phyloP scores from a whole-genome alignment of 2,888 invertebrate species.

The Mellilla xanthometata region DNA sequence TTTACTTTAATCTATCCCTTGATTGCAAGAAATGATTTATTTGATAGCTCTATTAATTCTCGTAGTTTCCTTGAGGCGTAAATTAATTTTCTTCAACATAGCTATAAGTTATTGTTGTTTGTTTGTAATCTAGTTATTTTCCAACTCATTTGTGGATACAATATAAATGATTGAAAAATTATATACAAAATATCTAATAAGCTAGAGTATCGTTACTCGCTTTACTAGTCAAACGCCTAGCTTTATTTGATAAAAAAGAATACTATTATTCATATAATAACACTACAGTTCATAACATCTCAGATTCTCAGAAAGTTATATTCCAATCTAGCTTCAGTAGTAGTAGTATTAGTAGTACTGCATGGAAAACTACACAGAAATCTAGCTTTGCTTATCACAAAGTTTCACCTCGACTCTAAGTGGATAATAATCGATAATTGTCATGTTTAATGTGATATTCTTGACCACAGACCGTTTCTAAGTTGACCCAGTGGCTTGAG shows the following conservation, averaged over 20 bases:
- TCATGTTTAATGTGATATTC: conserved; percentile 54
- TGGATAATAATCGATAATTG: conserved; percentile 67
- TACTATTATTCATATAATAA: no score
- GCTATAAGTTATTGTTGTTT: not conserved
- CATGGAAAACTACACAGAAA: conserved; percentile 34
- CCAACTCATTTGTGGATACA: conserved; percentile 9
- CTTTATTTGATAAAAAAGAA: no score
- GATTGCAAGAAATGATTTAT: conserved; percentile 1
- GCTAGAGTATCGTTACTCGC: no score
- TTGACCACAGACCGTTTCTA: conserved; percentile 47
- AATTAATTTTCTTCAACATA: not conserved
- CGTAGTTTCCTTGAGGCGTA: conserved; percentile 3
- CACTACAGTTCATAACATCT: not conserved
- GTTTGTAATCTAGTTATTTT: conserved; percentile 5
- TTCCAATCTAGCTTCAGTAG: conserved; percentile 2
- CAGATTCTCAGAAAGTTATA: conserved; percentile 24
- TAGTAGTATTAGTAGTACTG: no score
- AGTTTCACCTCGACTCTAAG: conserved; percentile 52
- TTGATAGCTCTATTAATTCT: conserved; percentile 4
- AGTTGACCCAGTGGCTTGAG: conserved; percentile 55
- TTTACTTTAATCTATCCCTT: conserved; percentile 1
- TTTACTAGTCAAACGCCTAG: no score
- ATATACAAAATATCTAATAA: no score
- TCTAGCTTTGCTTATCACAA: conserved; percentile 42
- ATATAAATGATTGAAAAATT: not conserved